These are phyloP conservation scores for honey bee (Apis mellifera) DNA, from an alignment of 1,140 invertebrate species.

Conservation along the genomic window DNA sequence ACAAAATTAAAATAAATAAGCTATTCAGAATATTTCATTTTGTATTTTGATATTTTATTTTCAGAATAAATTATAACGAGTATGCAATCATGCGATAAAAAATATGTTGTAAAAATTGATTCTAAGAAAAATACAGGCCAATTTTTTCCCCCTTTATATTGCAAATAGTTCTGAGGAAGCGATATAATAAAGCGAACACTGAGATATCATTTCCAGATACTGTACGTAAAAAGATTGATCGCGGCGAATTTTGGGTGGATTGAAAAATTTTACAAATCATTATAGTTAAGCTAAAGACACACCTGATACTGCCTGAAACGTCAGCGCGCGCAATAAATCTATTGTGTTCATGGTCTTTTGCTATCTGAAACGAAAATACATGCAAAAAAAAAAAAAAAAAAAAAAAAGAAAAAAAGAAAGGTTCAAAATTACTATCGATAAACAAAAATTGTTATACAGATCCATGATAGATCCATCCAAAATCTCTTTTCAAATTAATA, in stretches of 20 bases:
- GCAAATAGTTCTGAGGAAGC: not conserved
- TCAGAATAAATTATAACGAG: not conserved
- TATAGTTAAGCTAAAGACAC: not conserved
- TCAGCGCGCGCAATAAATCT: not conserved
- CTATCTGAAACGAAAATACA: not conserved
- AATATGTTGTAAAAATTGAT: not conserved
- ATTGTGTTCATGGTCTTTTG: not conserved
- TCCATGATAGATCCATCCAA: too few species aligned
- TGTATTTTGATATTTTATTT: not conserved
- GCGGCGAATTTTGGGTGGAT: not conserved
- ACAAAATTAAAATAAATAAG: too few species aligned
- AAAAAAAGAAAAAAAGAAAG: not conserved
- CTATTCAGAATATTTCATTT: not conserved
- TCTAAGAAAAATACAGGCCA: not conserved
- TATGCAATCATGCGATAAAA: not conserved
- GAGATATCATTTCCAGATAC: conserved; percentile 1
- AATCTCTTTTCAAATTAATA: too few species aligned
- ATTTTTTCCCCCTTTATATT: not conserved
- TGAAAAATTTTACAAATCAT: conserved; percentile 11
- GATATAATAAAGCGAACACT: not conserved
- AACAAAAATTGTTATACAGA: not conserved
- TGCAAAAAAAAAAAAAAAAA: not conserved
- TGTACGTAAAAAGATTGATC: not conserved
- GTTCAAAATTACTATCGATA: not conserved
- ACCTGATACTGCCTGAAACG: conserved; percentile 5